Evolutionary conservation across 2,888 invertebrate genomes (phyloP).

Genomic region (Dolichomitus sp.): DNA sequence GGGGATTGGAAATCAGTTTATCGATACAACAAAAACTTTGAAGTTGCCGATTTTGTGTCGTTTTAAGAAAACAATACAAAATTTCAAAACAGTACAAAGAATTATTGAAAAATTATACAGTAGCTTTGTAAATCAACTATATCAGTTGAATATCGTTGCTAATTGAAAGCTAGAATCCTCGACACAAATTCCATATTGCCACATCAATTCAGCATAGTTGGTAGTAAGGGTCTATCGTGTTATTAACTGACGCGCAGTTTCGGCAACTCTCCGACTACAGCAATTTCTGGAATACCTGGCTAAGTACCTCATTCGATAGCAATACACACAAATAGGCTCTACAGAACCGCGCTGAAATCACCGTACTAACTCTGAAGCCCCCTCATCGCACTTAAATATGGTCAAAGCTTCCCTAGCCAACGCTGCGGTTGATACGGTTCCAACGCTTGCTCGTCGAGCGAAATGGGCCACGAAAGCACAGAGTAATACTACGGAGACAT

Average conservation of each 20-base stretch:
- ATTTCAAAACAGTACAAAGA: no score
- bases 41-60: no score
- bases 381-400: slow-evolving; percentile 11
- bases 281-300: slow-evolving; percentile 7
- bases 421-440: background rate
- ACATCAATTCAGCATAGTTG: background rate
- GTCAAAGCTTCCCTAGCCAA: background rate
- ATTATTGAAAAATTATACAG: no score
- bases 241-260: slow-evolving; percentile 6
- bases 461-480: slow-evolving; percentile 36
- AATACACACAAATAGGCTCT: slow-evolving; percentile 11
- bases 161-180: background rate
- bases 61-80: no score
- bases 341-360: slow-evolving; percentile 1
- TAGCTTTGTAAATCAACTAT: no score
- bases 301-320: slow-evolving; percentile 19
- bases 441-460: slow-evolving; percentile 6
- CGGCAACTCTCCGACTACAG: background rate
- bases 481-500: slow-evolving; percentile 31
- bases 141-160: background rate
- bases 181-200: background rate
- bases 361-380: slow-evolving; percentile 9
- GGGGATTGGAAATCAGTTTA: no score
- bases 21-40: no score
- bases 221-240: background rate